Evolutionary conservation across 2,113 vertebrate genomes (phyloP).

Genomic region (Hypomesus transpacificus): DNA sequence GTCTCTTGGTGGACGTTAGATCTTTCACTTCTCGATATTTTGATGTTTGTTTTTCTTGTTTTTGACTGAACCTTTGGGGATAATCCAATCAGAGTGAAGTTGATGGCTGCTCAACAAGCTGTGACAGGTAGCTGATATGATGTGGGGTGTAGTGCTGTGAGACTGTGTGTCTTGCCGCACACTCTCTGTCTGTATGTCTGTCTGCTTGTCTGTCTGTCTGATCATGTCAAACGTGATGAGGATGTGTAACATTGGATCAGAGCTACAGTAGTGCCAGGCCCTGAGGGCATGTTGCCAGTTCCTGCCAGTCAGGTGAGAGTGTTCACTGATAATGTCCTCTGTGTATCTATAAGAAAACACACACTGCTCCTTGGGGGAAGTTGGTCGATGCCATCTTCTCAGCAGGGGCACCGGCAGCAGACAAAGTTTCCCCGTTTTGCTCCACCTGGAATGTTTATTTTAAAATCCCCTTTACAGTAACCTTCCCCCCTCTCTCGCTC

Average conservation of each 20-base stretch:
- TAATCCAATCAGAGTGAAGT: constrained; percentile 36
- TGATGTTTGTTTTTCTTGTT: background rate
- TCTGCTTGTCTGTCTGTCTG: constrained; percentile 46
- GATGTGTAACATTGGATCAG: constrained; percentile 50
- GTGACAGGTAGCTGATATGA: constrained; percentile 61
- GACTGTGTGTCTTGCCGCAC: constrained; percentile 43
- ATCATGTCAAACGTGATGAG: constrained; percentile 65
- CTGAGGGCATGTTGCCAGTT: constrained; percentile 49
- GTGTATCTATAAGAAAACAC: constrained; percentile 59
- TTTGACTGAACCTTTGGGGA: constrained; percentile 2
- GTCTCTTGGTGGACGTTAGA: background rate
- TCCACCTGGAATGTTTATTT: constrained; percentile 60
- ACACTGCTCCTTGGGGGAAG: constrained; percentile 54
- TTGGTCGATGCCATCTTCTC: constrained; percentile 69
- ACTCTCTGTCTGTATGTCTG: background rate
- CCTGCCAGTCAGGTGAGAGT: constrained; percentile 28
- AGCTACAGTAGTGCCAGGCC: constrained; percentile 54
- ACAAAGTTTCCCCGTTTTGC: constrained; percentile 56
- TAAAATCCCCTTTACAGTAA: constrained; percentile 56
- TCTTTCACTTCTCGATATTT: background rate
- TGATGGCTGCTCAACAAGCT: constrained; percentile 35
- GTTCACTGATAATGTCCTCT: constrained; percentile 50
- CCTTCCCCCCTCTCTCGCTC: constrained; percentile 47
- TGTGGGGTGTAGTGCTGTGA: constrained; percentile 39
- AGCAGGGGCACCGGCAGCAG: constrained; percentile 62